phyloP scores from a whole-genome alignment of 2,113 vertebrate species.

The Notechis scutatus region DNA sequence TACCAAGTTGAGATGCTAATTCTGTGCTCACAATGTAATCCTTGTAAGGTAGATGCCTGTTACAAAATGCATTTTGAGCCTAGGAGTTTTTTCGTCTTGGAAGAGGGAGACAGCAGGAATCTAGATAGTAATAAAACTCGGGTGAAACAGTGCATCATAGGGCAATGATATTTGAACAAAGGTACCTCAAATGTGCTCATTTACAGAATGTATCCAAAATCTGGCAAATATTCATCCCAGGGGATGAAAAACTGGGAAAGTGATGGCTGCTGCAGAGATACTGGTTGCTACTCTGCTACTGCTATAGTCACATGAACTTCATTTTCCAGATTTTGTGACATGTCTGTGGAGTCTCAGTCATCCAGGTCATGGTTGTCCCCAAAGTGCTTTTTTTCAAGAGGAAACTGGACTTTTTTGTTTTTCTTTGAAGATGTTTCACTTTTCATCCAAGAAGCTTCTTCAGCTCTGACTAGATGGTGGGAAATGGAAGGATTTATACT shows the following conservation, averaged over 20 bases:
- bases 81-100: neutral
- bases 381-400: too few species aligned
- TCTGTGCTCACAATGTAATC: neutral
- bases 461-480: too few species aligned
- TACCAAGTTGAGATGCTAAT: neutral
- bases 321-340: neutral
- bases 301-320: neutral
- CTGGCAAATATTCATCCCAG: neutral
- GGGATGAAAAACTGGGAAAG: neutral
- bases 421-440: too few species aligned
- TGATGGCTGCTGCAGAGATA: neutral
- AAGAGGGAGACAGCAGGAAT: neutral
- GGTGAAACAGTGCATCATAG: neutral
- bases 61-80: neutral
- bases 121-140: neutral
- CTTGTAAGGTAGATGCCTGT: neutral
- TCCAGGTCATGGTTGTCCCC: too few species aligned
- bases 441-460: too few species aligned
- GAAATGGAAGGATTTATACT: too few species aligned
- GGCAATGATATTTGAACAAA: neutral
- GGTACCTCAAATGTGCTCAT: neutral
- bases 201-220: neutral
- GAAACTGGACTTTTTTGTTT: too few species aligned
- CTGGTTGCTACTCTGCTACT: neutral
- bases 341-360: too few species aligned